phyloP scores from a whole-genome alignment of 2,888 invertebrate species.

The Oligia fasciuncula region DNA sequence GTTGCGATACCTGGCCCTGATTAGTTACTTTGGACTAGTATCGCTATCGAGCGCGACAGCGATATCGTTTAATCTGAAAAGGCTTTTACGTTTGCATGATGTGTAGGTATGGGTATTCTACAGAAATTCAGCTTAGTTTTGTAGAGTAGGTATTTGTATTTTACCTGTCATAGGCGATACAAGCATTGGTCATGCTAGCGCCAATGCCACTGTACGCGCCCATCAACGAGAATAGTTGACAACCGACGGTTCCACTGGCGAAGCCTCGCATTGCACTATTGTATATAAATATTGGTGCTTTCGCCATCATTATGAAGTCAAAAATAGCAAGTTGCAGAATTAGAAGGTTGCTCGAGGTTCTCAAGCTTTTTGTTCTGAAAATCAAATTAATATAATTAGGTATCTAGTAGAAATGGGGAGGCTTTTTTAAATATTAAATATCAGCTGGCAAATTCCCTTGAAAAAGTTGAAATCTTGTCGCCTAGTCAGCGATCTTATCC shows the following conservation, averaged over 20 bases:
- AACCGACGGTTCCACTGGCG: constrained; percentile 93
- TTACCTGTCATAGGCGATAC: constrained; percentile 95
- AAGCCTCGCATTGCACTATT: constrained; percentile 95
- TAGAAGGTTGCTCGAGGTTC: constrained; percentile 95
- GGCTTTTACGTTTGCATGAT: not conserved
- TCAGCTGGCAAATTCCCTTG: not conserved
- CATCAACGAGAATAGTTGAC: constrained; percentile 93
- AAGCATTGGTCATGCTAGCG: constrained; percentile 94
- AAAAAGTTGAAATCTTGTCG: not conserved
- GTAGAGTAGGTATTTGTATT: not conserved
- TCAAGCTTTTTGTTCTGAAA: constrained; percentile 92
- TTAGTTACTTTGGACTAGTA: not conserved
- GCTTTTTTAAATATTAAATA: not conserved
- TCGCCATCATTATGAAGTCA: constrained; percentile 96
- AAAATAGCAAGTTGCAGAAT: constrained; percentile 95
- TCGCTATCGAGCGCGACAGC: not conserved
- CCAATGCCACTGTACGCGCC: constrained; percentile 95
- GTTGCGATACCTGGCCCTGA: not conserved
- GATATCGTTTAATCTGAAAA: not conserved
- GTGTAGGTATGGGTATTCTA: not conserved
- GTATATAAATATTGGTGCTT: constrained; percentile 96
- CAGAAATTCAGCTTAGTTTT: not conserved
- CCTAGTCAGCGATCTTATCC: not conserved
- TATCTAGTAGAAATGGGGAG: not conserved
- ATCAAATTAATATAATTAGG: constrained; percentile 1